Conservation (phyloP, 1,140 invertebrate genomes). For the Sarcophaga peregrina region DNA sequence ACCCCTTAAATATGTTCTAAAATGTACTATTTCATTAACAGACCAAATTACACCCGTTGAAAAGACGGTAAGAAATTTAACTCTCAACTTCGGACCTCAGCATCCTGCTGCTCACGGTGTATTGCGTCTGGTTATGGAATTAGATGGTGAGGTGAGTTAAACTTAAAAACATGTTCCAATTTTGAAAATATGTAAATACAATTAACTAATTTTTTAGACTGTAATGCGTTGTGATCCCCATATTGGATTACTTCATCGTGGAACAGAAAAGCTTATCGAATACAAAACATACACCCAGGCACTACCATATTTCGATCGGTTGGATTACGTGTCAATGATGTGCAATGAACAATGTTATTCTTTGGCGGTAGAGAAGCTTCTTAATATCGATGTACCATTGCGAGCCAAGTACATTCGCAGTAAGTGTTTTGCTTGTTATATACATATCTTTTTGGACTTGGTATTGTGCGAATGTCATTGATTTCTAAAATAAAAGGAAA, state of each 20-base stretch:
- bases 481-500: too few species aligned
- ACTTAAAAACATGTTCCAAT: neutral
- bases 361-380: conserved; percentile 93
- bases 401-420: conserved; percentile 95
- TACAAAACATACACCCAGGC: conserved; percentile 99
- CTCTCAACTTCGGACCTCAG: conserved; percentile 98
- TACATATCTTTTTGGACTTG: too few species aligned
- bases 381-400: conserved; percentile 94
- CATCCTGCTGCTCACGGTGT: conserved; percentile 99
- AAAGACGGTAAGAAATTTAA: conserved; percentile 83
- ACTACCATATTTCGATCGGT: conserved; percentile 95
- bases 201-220: conserved; percentile 64
- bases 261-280: conserved; percentile 98
- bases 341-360: conserved; percentile 98
- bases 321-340: conserved; percentile 99
- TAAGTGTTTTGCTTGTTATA: neutral
- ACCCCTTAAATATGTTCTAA: neutral
- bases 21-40: neutral
- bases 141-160: conserved; percentile 83
- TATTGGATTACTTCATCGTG: conserved; percentile 95
- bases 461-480: too few species aligned
- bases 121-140: conserved; percentile 89
- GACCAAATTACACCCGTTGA: conserved; percentile 70
- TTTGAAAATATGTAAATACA: too few species aligned
- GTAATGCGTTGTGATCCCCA: conserved; percentile 92